Conservation (phyloP, 2,797 vertebrate species). For the Erethizon dorsatum region DNA sequence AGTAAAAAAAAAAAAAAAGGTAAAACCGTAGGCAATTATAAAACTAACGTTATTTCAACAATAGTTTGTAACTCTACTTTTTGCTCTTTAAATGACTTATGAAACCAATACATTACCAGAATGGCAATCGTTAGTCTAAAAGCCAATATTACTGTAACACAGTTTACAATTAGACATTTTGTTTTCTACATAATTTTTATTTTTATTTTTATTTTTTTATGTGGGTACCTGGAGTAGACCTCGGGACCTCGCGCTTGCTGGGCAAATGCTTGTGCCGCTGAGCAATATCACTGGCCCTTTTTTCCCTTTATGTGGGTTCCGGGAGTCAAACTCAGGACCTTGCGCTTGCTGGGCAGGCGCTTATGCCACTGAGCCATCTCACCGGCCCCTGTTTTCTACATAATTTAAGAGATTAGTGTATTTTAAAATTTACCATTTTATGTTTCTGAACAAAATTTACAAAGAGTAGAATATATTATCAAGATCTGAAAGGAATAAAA, state of each 20-base stretch:
- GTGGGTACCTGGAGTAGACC: too few species aligned
- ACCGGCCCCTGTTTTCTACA: too few species aligned
- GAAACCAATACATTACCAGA: not conserved
- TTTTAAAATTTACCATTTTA: not conserved
- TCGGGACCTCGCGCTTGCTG: too few species aligned
- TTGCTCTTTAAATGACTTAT: not conserved
- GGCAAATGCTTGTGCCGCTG: too few species aligned
- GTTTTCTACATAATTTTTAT: not conserved
- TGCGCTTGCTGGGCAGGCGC: too few species aligned
- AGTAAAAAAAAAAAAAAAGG: too few species aligned
- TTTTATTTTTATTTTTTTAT: too few species aligned
- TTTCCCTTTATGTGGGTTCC: too few species aligned
- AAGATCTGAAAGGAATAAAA: not conserved
- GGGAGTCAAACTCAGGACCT: too few species aligned
- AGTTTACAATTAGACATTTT: not conserved
- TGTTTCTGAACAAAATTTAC: not conserved
- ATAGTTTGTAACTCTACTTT: not conserved
- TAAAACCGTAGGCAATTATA: not conserved
- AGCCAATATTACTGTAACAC: not conserved
- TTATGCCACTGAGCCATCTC: too few species aligned
- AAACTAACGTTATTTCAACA: not conserved
- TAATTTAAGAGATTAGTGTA: not conserved
- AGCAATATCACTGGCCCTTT: too few species aligned
- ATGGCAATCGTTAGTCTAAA: not conserved
- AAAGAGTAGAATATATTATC: not conserved